Evolutionary conservation across 2,888 invertebrate genomes (phyloP).

Genomic region (Gymnosoma rotundatum): DNA sequence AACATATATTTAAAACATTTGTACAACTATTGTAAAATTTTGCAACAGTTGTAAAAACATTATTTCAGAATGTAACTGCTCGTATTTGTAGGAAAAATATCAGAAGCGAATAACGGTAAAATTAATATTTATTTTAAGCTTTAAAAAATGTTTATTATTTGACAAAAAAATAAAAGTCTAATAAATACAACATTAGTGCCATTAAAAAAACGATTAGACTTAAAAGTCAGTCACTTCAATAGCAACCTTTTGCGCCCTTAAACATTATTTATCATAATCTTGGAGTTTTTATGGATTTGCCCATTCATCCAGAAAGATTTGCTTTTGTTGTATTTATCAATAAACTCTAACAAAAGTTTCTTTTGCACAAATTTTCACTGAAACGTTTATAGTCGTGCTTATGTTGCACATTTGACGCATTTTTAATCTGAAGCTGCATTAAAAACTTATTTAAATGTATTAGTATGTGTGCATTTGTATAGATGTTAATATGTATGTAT

Average conservation of each 20-base stretch:
- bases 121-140: no score
- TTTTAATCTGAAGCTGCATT: constrained; percentile 66
- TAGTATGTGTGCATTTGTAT: neutral
- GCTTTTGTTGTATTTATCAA: constrained; percentile 28
- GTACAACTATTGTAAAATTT: no score
- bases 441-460: constrained; percentile 37
- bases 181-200: no score
- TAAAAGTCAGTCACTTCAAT: constrained; percentile 45
- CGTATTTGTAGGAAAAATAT: no score
- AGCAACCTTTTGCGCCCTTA: constrained; percentile 54
- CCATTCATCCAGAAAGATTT: constrained; percentile 33
- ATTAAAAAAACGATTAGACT: neutral
- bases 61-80: no score
- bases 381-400: constrained; percentile 46
- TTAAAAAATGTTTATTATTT: no score
- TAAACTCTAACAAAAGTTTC: constrained; percentile 32
- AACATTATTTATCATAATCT: constrained; percentile 64
- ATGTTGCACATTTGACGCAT: constrained; percentile 68
- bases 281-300: constrained; percentile 39
- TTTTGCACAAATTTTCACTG: constrained; percentile 33
- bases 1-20: no score
- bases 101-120: no score
- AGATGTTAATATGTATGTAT: neutral
- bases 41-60: no score
- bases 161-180: no score